Evolutionary conservation across 1,140 invertebrate species (phyloP).

Genomic region (Drosophila kikkawai): DNA sequence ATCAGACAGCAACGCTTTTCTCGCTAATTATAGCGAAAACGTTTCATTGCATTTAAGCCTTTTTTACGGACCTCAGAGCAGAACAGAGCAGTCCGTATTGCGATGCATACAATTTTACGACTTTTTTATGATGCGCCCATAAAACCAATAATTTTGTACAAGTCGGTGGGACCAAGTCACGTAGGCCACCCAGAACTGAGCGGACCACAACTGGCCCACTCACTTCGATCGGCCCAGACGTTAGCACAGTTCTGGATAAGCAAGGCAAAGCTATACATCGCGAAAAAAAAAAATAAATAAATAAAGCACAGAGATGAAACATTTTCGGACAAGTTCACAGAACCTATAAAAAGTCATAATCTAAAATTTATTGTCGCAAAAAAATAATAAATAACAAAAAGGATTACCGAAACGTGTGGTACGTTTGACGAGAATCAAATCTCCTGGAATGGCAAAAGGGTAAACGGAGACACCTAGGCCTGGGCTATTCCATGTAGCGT

Average conservation of each 20-base stretch:
- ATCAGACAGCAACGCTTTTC: constrained; percentile 20
- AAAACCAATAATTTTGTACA: constrained; percentile 54
- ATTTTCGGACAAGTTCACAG: constrained; percentile 22
- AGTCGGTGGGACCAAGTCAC: constrained; percentile 67
- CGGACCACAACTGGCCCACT: constrained; percentile 31
- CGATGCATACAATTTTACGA: constrained; percentile 62
- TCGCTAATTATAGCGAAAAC: constrained; percentile 48
- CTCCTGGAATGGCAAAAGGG: neutral
- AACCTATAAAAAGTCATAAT: constrained; percentile 25
- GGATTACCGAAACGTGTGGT: constrained; percentile 16
- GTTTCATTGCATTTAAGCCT: constrained; percentile 29
- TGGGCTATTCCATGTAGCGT: neutral
- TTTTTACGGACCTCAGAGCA: constrained; percentile 28
- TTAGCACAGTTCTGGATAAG: constrained; percentile 46
- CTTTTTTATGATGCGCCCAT: constrained; percentile 64
- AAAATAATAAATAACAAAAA: neutral
- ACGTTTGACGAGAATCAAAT: neutral
- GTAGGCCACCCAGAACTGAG: constrained; percentile 64
- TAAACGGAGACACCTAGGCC: neutral
- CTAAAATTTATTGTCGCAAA: constrained; percentile 12
- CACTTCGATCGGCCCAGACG: constrained; percentile 14
- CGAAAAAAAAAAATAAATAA: constrained; percentile 35
- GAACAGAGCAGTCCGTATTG: constrained; percentile 22
- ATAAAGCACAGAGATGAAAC: constrained; percentile 10
- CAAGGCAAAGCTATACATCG: constrained; percentile 8